These are phyloP conservation scores for Dioctria linearis DNA, from an alignment of 2,888 invertebrate species.

Conservation along the genomic window DNA sequence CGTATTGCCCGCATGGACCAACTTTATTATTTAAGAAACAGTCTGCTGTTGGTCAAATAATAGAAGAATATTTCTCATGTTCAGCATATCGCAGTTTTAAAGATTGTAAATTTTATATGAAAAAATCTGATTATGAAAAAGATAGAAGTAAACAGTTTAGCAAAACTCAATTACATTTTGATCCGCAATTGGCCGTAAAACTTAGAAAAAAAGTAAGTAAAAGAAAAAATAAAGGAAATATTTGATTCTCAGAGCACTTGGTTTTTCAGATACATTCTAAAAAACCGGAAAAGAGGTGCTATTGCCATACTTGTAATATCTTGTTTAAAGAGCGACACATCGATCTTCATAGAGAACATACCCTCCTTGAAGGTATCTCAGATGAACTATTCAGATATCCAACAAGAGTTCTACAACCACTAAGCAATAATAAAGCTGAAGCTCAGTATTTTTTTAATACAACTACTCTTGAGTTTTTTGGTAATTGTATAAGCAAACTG, in stretches of 20 bases:
- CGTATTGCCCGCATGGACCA: conserved; percentile 84
- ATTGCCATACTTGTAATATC: conserved; percentile 78
- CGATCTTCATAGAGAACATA: conserved; percentile 74
- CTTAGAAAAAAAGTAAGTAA: background rate
- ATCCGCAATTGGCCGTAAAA: background rate
- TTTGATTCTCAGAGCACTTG: background rate
- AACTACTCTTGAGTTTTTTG: conserved; percentile 77
- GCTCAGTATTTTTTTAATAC: conserved; percentile 91
- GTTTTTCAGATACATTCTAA: conserved; percentile 39
- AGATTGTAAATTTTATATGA: conserved; percentile 80
- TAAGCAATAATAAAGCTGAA: conserved; percentile 83
- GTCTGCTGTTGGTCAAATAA: conserved; percentile 59
- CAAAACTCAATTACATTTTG: background rate
- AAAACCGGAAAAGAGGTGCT: conserved; percentile 72
- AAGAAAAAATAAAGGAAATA: conserved; percentile 63
- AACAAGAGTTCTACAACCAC: conserved; percentile 78
- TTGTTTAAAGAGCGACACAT: conserved; percentile 68
- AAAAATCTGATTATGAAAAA: conserved; percentile 62
- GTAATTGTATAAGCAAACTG: conserved; percentile 75
- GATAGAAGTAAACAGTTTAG: conserved; percentile 53
- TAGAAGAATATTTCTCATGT: conserved; percentile 81
- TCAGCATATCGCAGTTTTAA: conserved; percentile 87
- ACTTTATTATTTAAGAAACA: conserved; percentile 77
- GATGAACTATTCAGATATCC: conserved; percentile 77
- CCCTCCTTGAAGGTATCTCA: conserved; percentile 72